A percentile compares a stretch with the other conserved stretches of the same genome.
phyloP scores from a whole-genome alignment of 2,888 invertebrate species.

The Ectemnius cavifrons region DNA sequence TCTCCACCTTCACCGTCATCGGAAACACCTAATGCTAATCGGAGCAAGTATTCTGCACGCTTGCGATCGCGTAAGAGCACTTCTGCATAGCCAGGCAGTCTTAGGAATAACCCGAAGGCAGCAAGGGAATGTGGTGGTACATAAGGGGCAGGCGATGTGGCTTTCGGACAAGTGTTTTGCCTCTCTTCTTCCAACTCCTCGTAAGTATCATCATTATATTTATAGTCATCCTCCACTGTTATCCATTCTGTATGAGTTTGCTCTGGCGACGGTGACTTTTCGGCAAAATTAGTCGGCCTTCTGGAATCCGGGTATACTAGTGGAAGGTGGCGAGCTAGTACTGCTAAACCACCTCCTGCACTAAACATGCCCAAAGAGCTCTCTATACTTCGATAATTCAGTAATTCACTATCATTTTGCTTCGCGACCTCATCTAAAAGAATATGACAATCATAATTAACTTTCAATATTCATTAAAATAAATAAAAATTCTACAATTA shows the following conservation, averaged over 20 bases:
- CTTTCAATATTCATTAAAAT: conserved; percentile 66
- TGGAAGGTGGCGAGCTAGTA: conserved; percentile 93
- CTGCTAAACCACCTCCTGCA: conserved; percentile 90
- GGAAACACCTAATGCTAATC: conserved; percentile 92
- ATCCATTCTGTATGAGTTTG: conserved; percentile 82
- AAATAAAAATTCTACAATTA: neutral
- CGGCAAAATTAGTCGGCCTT: conserved; percentile 80
- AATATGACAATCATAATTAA: conserved; percentile 37
- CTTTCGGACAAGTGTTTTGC: conserved; percentile 77
- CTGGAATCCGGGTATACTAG: conserved; percentile 89
- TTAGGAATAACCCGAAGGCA: conserved; percentile 92
- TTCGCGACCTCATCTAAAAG: conserved; percentile 65
- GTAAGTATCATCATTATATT: conserved; percentile 81
- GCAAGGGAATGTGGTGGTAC: conserved; percentile 94
- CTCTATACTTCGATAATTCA: conserved; percentile 73
- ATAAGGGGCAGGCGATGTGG: conserved; percentile 80
- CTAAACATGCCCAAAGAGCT: conserved; percentile 91
- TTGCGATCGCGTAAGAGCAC: conserved; percentile 90
- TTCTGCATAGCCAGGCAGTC: conserved; percentile 94
- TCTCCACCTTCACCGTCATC: conserved; percentile 95
- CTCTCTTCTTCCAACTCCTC: conserved; percentile 82
- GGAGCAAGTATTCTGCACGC: conserved; percentile 90
- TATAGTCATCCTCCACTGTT: conserved; percentile 77
- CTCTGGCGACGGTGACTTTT: conserved; percentile 81
- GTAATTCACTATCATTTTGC: conserved; percentile 64